These are phyloP conservation scores for Stenoptilia bipunctidactyla DNA, from an alignment of 2,888 invertebrate genomes.

Conservation along the genomic window DNA sequence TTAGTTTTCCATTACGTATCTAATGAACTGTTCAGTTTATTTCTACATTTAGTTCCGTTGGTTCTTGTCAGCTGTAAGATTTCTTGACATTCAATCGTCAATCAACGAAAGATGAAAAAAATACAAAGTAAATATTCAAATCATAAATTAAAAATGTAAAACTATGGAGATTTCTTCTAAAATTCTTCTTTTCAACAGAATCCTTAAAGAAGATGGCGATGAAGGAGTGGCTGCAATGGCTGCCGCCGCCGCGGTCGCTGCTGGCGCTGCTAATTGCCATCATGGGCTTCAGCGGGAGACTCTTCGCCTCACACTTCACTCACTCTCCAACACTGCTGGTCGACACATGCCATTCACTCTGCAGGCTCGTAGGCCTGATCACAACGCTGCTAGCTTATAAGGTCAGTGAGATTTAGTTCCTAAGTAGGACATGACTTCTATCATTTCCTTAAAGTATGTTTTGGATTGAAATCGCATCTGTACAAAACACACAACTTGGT, in stretches of 20 bases:
- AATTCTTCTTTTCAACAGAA: neutral
- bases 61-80: neutral
- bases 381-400: slow-evolving; percentile 55
- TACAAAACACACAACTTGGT: too few relatives aligned
- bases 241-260: slow-evolving; percentile 81
- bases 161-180: too few relatives aligned
- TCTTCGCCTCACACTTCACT: slow-evolving; percentile 89
- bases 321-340: slow-evolving; percentile 92
- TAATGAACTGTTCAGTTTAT: too few relatives aligned
- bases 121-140: neutral
- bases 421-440: neutral
- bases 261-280: slow-evolving; percentile 81
- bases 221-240: slow-evolving; percentile 80
- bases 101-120: neutral
- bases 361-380: slow-evolving; percentile 88
- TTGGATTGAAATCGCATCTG: too few relatives aligned
- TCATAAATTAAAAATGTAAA: too few relatives aligned
- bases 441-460: too few relatives aligned
- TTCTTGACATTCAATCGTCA: neutral
- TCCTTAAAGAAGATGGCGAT: slow-evolving; percentile 72
- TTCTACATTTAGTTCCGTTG: too few relatives aligned
- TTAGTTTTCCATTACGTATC: too few relatives aligned
- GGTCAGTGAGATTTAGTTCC: slow-evolving; percentile 33
- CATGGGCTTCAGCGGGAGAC: slow-evolving; percentile 83
- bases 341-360: slow-evolving; percentile 94